A percentile compares a stretch with the other conserved stretches of the same genome.
Conservation (phyloP, 2,113 vertebrate species). For the Onychorhynchus coronatus region DNA sequence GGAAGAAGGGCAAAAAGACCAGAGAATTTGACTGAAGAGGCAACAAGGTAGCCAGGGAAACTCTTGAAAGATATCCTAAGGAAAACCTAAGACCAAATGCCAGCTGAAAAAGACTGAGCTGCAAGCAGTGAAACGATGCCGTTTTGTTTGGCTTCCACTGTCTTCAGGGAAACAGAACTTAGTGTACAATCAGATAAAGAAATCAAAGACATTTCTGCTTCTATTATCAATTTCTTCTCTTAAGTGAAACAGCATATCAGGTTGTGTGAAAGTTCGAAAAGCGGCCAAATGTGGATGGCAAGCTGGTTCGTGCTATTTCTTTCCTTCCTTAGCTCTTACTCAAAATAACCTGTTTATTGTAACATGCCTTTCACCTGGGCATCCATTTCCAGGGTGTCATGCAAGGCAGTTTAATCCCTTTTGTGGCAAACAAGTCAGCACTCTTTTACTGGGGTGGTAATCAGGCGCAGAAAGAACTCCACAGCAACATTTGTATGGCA, state of each 20-base stretch:
- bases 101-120: not conserved
- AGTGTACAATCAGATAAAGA: not conserved
- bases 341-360: not conserved
- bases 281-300: not conserved
- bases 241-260: not conserved
- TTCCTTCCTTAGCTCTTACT: not conserved
- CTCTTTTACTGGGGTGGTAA: conserved; percentile 14
- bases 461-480: conserved; percentile 1
- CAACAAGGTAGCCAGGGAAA: not conserved
- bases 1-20: not conserved
- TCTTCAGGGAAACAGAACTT: not conserved
- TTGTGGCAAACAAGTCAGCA: not conserved
- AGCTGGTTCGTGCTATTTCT: not conserved
- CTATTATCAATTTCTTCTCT: not conserved
- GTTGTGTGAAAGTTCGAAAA: not conserved
- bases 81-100: not conserved
- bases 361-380: not conserved
- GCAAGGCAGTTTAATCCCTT: not conserved
- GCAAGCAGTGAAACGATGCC: not conserved
- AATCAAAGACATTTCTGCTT: not conserved
- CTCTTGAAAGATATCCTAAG: not conserved
- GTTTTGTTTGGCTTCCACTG: not conserved
- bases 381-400: not conserved
- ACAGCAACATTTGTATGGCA: not conserved
- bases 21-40: not conserved